phyloP scores from a whole-genome alignment of 2,797 vertebrate genomes.

The Luscinia luscinia region DNA sequence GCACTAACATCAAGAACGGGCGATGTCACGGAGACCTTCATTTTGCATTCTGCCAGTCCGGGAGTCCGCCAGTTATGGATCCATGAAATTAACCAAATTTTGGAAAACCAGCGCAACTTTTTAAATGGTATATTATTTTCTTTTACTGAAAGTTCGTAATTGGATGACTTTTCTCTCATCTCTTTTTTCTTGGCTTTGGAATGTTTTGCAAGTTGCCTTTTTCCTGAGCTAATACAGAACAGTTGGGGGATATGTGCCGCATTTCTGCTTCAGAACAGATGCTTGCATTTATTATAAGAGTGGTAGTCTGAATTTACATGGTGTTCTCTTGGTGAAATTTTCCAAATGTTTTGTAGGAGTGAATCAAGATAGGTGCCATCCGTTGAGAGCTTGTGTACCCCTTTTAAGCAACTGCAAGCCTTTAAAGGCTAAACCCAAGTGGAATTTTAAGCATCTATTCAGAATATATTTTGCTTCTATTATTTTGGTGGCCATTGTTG shows the following conservation, averaged over 20 bases:
- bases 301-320: slow-evolving; percentile 23
- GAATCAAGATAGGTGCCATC: slow-evolving; percentile 7
- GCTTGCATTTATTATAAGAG: slow-evolving; percentile 40
- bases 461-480: not conserved
- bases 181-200: slow-evolving; percentile 25
- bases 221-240: slow-evolving; percentile 23
- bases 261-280: slow-evolving; percentile 45
- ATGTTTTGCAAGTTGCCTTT: not conserved
- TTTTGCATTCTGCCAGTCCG: slow-evolving; percentile 92
- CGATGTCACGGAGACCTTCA: slow-evolving; percentile 86
- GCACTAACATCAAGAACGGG: slow-evolving; percentile 89
- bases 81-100: slow-evolving; percentile 96
- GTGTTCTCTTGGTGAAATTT: slow-evolving; percentile 46
- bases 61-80: slow-evolving; percentile 95
- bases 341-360: slow-evolving; percentile 64
- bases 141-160: not conserved
- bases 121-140: slow-evolving; percentile 86
- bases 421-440: slow-evolving; percentile 15
- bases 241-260: not conserved
- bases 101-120: slow-evolving; percentile 97
- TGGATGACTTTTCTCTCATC: not conserved
- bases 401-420: not conserved
- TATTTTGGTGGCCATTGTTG: not conserved
- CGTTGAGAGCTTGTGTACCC: not conserved
- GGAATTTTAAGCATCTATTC: not conserved